Base-by-base conservation (phyloP, 2,113 vertebrate species). In the Silurus meridionalis region DNA sequence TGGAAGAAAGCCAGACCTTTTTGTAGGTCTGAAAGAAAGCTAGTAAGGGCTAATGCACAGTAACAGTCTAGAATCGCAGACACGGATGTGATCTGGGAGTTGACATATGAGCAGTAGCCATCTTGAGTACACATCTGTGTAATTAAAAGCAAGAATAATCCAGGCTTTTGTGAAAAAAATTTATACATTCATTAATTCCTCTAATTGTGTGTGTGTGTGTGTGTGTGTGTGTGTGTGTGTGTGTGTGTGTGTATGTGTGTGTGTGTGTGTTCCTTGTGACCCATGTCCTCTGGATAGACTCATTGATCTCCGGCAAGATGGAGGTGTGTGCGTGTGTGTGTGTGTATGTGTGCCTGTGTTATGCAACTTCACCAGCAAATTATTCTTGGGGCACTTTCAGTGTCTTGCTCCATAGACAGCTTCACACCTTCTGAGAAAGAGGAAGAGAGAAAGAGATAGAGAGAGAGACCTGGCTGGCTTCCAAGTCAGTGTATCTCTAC, bases 401-500 rank as follows among this genome's bases (percentile, higher is more conserved):
- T 83, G 74, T 78, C 83, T 80, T 28, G 37, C 55, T 53, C 25
- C 55, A 63, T 28, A 52, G 55, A 55, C 23, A 80, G 37, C 71
- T 64, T 71, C 67, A 84, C 48, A 77, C 58, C 80, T 67, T 82
- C 80, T 71, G 53, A 77, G 28, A 63, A 2, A 37, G 48, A 67
- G 63, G 52, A 67, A 64, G 83, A 77, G 53, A 83, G 84, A 86
- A 57, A 69, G 60, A 81, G 25, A 69, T 60, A 84, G 79, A 63
- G 25, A 66, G 72, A 85, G 52, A 83, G 63, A 64, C 2, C 61
- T 87, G 85, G 85, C 80, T 66, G 57, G 60, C 10, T 19, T n/a
- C 60, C 69, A 86, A n/a, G 52, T 74, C 61, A 80, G 57, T 83
- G 88, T 80, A 69, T 86, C 63, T 80, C 72, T 72, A 25, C 84